Base-by-base conservation (phyloP, 2,888 invertebrate genomes). In the Onchidella celtica region DNA sequence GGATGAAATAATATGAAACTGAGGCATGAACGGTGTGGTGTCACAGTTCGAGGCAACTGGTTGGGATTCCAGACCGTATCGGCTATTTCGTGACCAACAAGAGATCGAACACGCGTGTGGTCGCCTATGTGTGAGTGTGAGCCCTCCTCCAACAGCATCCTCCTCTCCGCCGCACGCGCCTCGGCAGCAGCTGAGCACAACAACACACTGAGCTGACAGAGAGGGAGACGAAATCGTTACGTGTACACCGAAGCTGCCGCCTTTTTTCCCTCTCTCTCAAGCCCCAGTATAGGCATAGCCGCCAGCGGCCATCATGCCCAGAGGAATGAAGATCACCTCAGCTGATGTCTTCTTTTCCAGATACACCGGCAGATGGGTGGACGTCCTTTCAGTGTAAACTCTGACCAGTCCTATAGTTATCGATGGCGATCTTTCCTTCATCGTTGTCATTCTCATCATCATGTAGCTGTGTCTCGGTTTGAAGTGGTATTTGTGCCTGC, bases 271-370 rank as follows among this genome's bases (percentile, higher is more conserved):
- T 34, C n/a, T 74, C 63, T 38, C 38, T 4, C 70, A 27, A 3
- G 47, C 36, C 66, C 59, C 68, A 74, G 68, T 57, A 81, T 69
- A 75, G 74, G 75, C 81, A 55, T 27, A 24, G 72, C 24, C 34
- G 65, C 17, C 69, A 75, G 66, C 81, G 59, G 81, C 75, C 81
- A 75, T 75, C 24, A 81, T 75, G 81, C 69, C 40, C 57, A 32
- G 24, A 24, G 38, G 47, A 47, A 47, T 34, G n/a, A 27, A 40
- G 36, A 38, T 17, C 6, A 11, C 69, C 36, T 21, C 32, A n/a
- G 14, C 11, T 40, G 11, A n/a, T 32, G 21, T 6, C 24, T 38
- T 29, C 14, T 47, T 29, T 27, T 3, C 14, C 29, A 11, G 29
- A 14, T 38, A 27, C 59, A 38, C 61, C 17, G 36, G 24, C 32